Conservation (phyloP, 2,888 invertebrate species). For the Ophion ellenae region DNA sequence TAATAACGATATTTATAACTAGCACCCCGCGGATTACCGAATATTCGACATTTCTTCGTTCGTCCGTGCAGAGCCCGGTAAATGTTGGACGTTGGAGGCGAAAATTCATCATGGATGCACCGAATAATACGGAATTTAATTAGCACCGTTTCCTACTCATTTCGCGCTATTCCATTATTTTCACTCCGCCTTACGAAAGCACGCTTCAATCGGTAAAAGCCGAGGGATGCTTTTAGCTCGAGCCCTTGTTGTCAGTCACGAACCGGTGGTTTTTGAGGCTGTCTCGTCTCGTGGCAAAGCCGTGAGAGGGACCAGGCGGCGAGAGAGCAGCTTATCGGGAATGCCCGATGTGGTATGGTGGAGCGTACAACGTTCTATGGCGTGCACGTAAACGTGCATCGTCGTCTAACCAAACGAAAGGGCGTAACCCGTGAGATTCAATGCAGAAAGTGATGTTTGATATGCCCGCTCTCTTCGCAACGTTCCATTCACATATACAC, state of each 20-base stretch:
- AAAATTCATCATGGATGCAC: not conserved
- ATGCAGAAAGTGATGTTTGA: not conserved
- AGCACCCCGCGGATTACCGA: no score
- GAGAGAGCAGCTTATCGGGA: constrained; percentile 62
- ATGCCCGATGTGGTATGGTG: constrained; percentile 53
- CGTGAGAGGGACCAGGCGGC: constrained; percentile 38
- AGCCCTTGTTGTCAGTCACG: constrained; percentile 55
- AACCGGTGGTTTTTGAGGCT: constrained; percentile 53
- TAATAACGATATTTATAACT: no score
- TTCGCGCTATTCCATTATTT: constrained; percentile 33
- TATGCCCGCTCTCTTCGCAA: not conserved
- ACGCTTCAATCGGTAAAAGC: constrained; percentile 47
- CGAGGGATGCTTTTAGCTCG: constrained; percentile 41
- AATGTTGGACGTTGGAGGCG: not conserved
- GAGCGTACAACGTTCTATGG: constrained; percentile 37
- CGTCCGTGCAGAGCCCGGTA: no score
- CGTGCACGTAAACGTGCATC: constrained; percentile 5
- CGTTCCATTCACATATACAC: not conserved
- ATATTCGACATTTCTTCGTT: not conserved
- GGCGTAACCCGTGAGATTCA: constrained; percentile 13
- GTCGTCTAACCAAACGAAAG: not conserved
- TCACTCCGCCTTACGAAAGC: not conserved
- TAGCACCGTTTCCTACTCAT: constrained; percentile 3
- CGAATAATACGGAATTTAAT: constrained; percentile 19
- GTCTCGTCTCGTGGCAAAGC: constrained; percentile 29